A percentile compares a stretch with the other conserved stretches of the same genome.
Conservation (phyloP, 2,113 vertebrate genomes). For the Bungarus multicinctus region DNA sequence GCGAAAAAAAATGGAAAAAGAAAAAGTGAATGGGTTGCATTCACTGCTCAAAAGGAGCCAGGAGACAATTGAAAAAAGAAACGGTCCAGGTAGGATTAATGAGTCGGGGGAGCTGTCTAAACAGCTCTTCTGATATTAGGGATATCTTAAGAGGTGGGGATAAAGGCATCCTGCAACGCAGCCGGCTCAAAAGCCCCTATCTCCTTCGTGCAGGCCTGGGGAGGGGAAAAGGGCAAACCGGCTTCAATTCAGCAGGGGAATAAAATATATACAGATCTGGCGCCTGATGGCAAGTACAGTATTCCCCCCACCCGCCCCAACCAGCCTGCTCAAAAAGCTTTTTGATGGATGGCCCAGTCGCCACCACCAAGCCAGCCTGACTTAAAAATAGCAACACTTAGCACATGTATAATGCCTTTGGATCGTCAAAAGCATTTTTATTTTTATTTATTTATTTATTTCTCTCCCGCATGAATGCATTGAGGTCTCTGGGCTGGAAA, state of each 20-base stretch:
- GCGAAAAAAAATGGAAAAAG: background rate
- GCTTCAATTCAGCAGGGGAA: background rate
- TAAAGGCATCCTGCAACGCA: background rate
- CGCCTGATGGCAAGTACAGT: rapidly evolving
- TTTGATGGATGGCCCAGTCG: background rate
- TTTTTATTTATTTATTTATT: background rate
- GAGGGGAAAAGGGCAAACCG: background rate
- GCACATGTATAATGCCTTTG: background rate
- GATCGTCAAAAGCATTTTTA: rapidly evolving
- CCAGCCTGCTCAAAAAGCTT: background rate
- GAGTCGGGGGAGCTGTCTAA: slow-evolving; percentile 25
- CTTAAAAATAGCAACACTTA: slow-evolving; percentile 21
- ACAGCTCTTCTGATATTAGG: background rate
- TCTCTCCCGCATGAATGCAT: background rate
- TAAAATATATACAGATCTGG: background rate
- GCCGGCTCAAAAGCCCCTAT: slow-evolving; percentile 15
- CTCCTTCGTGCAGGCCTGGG: slow-evolving; percentile 16
- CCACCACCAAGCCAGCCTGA: background rate
- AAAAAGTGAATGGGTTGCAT: background rate
- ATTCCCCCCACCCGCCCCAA: background rate
- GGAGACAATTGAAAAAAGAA: slow-evolving; percentile 8
- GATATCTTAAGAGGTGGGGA: slow-evolving; percentile 24
- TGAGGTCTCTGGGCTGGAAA: background rate
- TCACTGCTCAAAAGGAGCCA: background rate
- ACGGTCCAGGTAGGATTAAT: background rate